These are phyloP conservation scores for Wasmannia auropunctata DNA, from an alignment of 1,140 invertebrate genomes.

Conservation along the genomic window DNA sequence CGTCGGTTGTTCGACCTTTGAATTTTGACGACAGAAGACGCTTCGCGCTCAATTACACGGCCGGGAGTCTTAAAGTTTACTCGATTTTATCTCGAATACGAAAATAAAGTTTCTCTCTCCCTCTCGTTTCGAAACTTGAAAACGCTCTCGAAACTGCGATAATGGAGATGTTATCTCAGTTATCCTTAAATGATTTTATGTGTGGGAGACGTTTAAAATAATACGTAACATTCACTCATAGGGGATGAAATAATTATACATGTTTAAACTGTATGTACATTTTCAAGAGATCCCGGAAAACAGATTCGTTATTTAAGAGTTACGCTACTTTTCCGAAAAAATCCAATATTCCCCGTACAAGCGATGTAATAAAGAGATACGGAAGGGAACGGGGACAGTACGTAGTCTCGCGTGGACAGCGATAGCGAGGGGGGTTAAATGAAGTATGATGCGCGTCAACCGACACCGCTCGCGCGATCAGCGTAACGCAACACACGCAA, in stretches of 20 bases:
- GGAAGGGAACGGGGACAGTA: background rate
- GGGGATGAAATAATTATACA: background rate
- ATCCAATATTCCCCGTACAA: background rate
- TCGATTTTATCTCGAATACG: background rate
- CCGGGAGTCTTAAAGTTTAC: background rate
- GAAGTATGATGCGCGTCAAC: conserved; percentile 67
- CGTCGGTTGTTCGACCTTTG: conserved; percentile 1
- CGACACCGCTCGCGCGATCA: conserved; percentile 58
- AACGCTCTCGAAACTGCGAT: background rate
- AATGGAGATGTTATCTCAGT: no score
- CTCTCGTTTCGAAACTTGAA: background rate
- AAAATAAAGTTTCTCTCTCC: background rate
- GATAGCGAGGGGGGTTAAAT: conserved; percentile 54
- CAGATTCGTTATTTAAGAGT: background rate
- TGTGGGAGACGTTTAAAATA: background rate
- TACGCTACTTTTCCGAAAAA: background rate
- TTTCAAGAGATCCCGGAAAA: background rate
- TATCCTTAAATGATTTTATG: background rate
- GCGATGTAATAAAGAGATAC: conserved; percentile 23
- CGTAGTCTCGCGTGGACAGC: background rate
- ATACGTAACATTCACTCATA: background rate
- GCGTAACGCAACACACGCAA: conserved; percentile 60
- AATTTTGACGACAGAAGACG: conserved; percentile 27
- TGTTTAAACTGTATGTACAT: background rate
- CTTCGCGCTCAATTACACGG: background rate